Base-by-base conservation (phyloP, 2,888 invertebrate genomes). In the Epiperipatus broadwayi region DNA sequence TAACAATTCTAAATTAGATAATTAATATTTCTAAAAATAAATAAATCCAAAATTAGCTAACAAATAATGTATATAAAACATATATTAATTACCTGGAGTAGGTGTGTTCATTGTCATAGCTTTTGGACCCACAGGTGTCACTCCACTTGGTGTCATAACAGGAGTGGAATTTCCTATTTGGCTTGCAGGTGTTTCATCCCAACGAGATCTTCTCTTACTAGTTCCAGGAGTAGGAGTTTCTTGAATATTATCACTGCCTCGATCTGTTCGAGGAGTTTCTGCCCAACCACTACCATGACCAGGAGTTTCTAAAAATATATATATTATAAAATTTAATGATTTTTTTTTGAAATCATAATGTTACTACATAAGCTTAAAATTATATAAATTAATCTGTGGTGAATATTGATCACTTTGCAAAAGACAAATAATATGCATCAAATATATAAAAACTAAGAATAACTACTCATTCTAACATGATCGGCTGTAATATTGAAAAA, bases 71-170 rank as follows among this genome's bases (percentile, higher is more conserved):
- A 21, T 40, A 22, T 8, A 29, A 5, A 19, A 15, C 4, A 28
- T 20, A 27, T 27, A 28, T 14, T 14, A 25, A 35, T 46, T 46
- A 58, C 59, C 81, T 0, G 95, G 91, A 0, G 91, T 87, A 0
- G 97, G 97, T 1, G 97, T 99, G 2, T 89, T 85, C 78, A 99
- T 78, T 0, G 77, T 87, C 93, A 95, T 95, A 1, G 97, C 97
- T 59, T 91, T 91, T 2, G 78, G 71, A 28, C 87, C 87, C 14
- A 83, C 75, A 1, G 87, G 84, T 4, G 89, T 81, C 16, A 75
- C 71, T 35, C 78, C 78, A 38, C 78, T 76, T 0, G 84, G 84
- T 8, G 84, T 84, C 51, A 83, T 69, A 48, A 72, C 54, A 2
- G 67, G 63, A 2, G 67, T n/a, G n/a, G n/a, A n/a, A n/a, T n/a